Percentiles rank a stretch among this genome's conserved stretches.
Evolutionary conservation across 2,888 invertebrate genomes (phyloP).

Genomic region (Phytoseiulus persimilis): DNA sequence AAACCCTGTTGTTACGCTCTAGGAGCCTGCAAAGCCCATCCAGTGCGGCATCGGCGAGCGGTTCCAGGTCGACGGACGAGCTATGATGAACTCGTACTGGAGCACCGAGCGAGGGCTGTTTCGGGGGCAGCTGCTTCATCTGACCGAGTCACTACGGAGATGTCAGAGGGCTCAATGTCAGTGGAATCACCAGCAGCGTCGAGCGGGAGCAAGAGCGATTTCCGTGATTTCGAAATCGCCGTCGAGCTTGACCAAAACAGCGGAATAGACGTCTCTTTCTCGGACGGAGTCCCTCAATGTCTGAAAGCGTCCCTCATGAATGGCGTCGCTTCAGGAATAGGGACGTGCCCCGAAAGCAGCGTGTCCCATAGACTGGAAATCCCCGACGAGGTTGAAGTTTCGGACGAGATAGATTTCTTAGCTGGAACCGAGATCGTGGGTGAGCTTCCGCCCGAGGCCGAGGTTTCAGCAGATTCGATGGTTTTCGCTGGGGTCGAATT

Average conservation of each 20-base stretch:
- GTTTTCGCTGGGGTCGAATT: neutral
- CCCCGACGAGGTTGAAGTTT: neutral
- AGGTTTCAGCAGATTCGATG: neutral
- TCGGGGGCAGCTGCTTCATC: neutral
- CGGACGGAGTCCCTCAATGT: neutral
- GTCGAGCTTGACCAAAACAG: neutral
- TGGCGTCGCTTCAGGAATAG: neutral
- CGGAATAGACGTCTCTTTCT: neutral
- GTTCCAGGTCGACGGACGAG: constrained; percentile 64
- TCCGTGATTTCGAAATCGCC: neutral
- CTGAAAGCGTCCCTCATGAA: neutral
- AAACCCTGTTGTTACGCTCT: constrained; percentile 22
- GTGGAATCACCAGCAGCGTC: neutral
- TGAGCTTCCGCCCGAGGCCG: neutral
- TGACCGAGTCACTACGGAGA: neutral
- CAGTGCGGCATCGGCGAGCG: constrained; percentile 62
- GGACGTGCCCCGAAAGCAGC: neutral
- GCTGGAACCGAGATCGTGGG: neutral
- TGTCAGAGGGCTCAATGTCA: neutral
- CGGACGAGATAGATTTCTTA: neutral
- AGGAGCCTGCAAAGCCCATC: constrained; percentile 52
- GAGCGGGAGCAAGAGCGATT: neutral
- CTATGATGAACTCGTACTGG: constrained; percentile 66
- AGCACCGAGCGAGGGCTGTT: constrained; percentile 57
- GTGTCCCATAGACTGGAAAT: neutral